Evolutionary conservation across 2,113 vertebrate species (phyloP).

Genomic region (Camelus bactrianus): DNA sequence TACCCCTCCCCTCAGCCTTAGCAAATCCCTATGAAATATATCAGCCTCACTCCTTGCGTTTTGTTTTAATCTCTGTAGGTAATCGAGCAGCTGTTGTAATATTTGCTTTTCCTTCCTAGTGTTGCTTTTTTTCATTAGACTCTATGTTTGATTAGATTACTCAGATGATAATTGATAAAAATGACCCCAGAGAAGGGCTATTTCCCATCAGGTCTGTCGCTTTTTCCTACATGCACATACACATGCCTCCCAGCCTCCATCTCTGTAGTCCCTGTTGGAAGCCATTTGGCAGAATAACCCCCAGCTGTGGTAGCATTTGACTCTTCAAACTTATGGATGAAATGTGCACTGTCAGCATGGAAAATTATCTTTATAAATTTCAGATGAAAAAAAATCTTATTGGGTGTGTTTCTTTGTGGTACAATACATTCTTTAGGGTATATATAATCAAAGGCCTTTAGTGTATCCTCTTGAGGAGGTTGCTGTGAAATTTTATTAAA

Average conservation of each 20-base stretch:
- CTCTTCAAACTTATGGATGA: conserved; percentile 94
- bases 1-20: conserved; percentile 82
- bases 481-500: conserved; percentile 79
- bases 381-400: conserved; percentile 84
- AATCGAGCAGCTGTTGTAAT: conserved; percentile 84
- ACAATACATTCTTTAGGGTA: conserved; percentile 79
- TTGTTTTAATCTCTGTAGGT: conserved; percentile 87
- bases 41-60: conserved; percentile 79
- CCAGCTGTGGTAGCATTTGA: conserved; percentile 94
- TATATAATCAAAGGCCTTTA: conserved; percentile 85
- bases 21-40: conserved; percentile 87
- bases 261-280: conserved; percentile 94
- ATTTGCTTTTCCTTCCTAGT: conserved; percentile 79
- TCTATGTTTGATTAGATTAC: conserved; percentile 81
- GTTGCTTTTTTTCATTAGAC: conserved; percentile 81
- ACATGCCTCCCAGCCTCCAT: conserved; percentile 88
- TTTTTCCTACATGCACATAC: conserved; percentile 73
- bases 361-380: conserved; percentile 91
- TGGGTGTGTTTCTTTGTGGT: conserved; percentile 80
- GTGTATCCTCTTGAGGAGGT: conserved; percentile 74
- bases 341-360: conserved; percentile 93
- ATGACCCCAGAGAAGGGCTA: conserved; percentile 79
- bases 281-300: conserved; percentile 94
- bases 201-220: conserved; percentile 84
- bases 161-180: conserved; percentile 82